phyloP scores from a whole-genome alignment of 2,797 vertebrate species.

The Helostoma temminkii region DNA sequence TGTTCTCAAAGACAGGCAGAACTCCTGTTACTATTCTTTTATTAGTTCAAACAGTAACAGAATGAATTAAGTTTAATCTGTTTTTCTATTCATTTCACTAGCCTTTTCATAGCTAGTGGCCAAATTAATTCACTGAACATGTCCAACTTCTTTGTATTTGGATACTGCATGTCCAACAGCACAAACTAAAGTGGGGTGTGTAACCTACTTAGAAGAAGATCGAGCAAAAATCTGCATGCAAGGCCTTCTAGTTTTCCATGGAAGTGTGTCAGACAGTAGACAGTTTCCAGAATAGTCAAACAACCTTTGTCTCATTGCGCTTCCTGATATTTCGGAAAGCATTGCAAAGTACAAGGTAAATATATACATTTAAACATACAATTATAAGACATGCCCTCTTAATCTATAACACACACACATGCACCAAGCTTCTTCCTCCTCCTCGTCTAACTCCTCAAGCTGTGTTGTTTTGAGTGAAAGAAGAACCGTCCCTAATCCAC shows the following conservation, averaged over 20 bases:
- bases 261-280: conserved; percentile 2
- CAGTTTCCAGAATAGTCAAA: conserved; percentile 8
- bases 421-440: conserved; percentile 65
- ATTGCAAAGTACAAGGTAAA: conserved; percentile 37
- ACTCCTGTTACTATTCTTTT: conserved; percentile 40
- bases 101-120: conserved; percentile 23
- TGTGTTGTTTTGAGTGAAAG: conserved; percentile 85
- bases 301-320: not conserved
- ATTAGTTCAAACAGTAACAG: conserved; percentile 32
- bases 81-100: conserved; percentile 30
- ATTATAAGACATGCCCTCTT: conserved; percentile 39
- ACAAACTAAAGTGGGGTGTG: conserved; percentile 34
- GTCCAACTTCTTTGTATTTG: conserved; percentile 43
- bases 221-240: conserved; percentile 3
- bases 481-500: conserved; percentile 85
- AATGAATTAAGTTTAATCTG: conserved; percentile 26
- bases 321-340: conserved; percentile 18
- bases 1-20: conserved; percentile 59
- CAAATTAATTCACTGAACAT: conserved; percentile 43
- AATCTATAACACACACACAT: conserved; percentile 44
- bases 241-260: conserved; percentile 18
- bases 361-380: conserved; percentile 41
- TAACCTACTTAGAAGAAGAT: conserved; percentile 54
- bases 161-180: conserved; percentile 27
- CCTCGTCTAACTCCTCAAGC: conserved; percentile 74